Base-by-base conservation (phyloP, 2,888 invertebrate species). In the Microplitis manilae region DNA sequence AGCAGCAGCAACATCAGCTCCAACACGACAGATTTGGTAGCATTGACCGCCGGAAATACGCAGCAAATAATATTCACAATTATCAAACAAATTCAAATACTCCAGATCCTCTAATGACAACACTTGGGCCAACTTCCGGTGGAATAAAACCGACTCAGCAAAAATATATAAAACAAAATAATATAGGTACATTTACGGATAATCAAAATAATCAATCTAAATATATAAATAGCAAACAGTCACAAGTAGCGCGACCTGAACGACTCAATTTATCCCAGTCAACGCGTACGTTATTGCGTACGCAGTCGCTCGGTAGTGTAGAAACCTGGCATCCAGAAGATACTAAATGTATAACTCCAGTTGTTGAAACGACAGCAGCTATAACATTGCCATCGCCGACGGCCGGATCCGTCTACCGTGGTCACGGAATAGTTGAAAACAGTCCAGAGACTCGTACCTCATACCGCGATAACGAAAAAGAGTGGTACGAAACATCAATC, bases 401-500 rank as follows among this genome's bases (percentile, higher is more conserved):
- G 67, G 73, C 73, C 13, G 73, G 73, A 9, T 73, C 73, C 73
- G 73, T 73, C n/a, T 59, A 67, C 30, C 38, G 73, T 20, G 13
- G 39, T 4, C 50, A 73, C 17, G 7, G 30, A 5, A 13, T 41
- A 9, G 6, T 15, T 39, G 39, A 62, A 5, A 15, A n/a, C 17
- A 73, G 41, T 40, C 85, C 85, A 59, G 87, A 87, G 15, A 79
- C 73, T 13, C 82, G 83, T 30, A 73, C 76, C 1, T 80, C 77
- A 40, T 83, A 87, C 30, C 89, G 88, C 79, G 84, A 79, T 30
- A 89, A 83, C 74, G 93, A 93, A 84, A 94, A 93, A 82, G 93
- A 94, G 81, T 94, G 94, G 94, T 94, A 93, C 85, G 94, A 94
- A 86, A 94, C 94, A 0, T 93, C 93, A 4, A 86, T 94, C 81